phyloP scores from a whole-genome alignment of 92 coral and sea anemone genomes.

The Muricea muricata region DNA sequence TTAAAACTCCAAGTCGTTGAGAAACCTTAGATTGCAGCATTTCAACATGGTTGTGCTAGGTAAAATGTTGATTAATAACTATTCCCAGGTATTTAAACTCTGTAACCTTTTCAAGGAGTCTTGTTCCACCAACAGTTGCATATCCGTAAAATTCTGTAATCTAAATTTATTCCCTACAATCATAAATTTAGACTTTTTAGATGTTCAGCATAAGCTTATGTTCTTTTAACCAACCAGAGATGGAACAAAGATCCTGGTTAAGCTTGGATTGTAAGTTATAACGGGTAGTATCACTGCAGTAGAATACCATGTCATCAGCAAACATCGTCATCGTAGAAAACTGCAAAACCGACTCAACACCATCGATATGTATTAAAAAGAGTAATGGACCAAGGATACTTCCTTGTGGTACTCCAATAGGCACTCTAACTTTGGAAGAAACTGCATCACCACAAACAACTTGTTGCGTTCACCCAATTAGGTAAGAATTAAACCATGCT shows the following conservation, averaged over 20 bases:
- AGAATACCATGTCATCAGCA: slow-evolving; percentile 63
- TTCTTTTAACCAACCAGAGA: slow-evolving; percentile 41
- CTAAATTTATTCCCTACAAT: slow-evolving; percentile 40
- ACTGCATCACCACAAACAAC: slow-evolving; percentile 44
- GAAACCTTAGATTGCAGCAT: slow-evolving; percentile 16
- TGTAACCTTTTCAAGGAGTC: slow-evolving; percentile 27
- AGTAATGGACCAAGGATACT: slow-evolving; percentile 55
- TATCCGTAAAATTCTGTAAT: slow-evolving; percentile 10
- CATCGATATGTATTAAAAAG: slow-evolving; percentile 26
- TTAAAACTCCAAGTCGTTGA: slow-evolving; percentile 35
- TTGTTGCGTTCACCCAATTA: slow-evolving; percentile 43
- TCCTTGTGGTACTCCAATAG: slow-evolving; percentile 53
- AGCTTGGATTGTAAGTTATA: slow-evolving; percentile 40
- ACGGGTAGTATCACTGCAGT: slow-evolving; percentile 39
- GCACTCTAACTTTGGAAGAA: slow-evolving; percentile 14
- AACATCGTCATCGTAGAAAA: slow-evolving; percentile 53
- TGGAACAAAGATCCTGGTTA: slow-evolving; percentile 20
- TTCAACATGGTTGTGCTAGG: slow-evolving; percentile 46
- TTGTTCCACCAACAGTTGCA: slow-evolving; percentile 23
- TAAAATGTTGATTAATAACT: slow-evolving; percentile 33
- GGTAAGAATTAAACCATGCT: slow-evolving; percentile 42
- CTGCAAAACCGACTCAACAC: slow-evolving; percentile 43
- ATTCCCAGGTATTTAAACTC: background rate
- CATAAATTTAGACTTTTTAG: slow-evolving; percentile 40
- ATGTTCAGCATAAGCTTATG: slow-evolving; percentile 42